Conservation (phyloP, 2,113 vertebrate species). For the Rana temporaria region DNA sequence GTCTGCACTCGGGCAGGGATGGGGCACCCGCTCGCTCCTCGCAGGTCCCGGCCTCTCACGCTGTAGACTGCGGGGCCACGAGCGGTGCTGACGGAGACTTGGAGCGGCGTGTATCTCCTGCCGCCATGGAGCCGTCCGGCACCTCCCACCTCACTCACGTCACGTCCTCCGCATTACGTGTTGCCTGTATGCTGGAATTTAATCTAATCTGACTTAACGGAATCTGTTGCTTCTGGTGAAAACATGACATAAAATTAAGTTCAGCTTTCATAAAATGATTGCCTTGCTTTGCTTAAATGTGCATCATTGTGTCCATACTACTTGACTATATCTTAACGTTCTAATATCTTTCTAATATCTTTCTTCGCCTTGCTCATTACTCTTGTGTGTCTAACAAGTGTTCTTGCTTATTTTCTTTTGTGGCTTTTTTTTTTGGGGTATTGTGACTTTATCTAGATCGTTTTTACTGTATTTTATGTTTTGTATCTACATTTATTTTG, state of each 20-base stretch:
- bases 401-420: slow-evolving; percentile 62
- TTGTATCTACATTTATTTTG: slow-evolving; percentile 91
- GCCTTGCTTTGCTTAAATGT: slow-evolving; percentile 40
- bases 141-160: too few species aligned
- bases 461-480: slow-evolving; percentile 90
- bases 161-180: too few species aligned
- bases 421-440: slow-evolving; percentile 78
- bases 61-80: too few species aligned
- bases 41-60: too few species aligned
- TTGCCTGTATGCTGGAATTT: too few species aligned
- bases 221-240: not conserved
- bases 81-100: too few species aligned
- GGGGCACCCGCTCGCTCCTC: too few species aligned
- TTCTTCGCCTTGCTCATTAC: slow-evolving; percentile 69
- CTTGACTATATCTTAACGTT: slow-evolving; percentile 63
- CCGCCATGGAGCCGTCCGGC: too few species aligned
- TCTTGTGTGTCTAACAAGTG: slow-evolving; percentile 73
- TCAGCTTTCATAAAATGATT: not conserved
- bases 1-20: too few species aligned
- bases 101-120: too few species aligned
- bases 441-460: slow-evolving; percentile 79
- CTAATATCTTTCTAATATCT: slow-evolving; percentile 70
- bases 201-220: too few species aligned
- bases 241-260: not conserved
- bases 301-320: slow-evolving; percentile 36